Base-by-base conservation (phyloP, 2,797 vertebrate species). In the Eidolon dupreanum region DNA sequence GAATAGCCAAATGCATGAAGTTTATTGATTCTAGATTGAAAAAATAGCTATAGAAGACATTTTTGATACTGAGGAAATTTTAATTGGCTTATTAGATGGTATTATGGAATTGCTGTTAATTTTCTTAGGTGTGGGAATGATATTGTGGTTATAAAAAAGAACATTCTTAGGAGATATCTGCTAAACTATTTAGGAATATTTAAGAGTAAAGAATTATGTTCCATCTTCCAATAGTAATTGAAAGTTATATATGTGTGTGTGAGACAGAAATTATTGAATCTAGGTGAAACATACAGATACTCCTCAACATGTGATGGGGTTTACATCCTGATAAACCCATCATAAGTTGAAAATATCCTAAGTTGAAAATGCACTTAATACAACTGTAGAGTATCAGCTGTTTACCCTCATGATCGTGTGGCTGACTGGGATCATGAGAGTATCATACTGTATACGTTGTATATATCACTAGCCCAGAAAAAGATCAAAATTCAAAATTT, bases 61-160 rank as follows among this genome's bases (percentile, higher is more conserved):
- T 73, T 73, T 66, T 53, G 77, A 88, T 26, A 61, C 41, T 33
- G 36, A 38, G 46, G 22, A 87, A 77, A 84, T 82, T 92, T 77
- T 81, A 61, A 78, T 63, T 68, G 31, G 65, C 91, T 75, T 36
- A 36, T 85, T 79, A 59, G n/a, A 63, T 83, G 55, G 49, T 61
- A 49, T 36, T 79, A 74, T 22, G 46, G 11, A 81, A 65, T 41
- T 71, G 19, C 33, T 70, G 57, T 61, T 88, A 53, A 68, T 90
- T 57, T 87, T 85, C 22, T n/a, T 89, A 46, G 66, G 49, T 19
- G 7, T 82, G 22, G 19, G 53, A 86, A 71, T 26, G 57, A 16
- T 55, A 36, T 38, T 41, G 28, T 57, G 26, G 28, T 79, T 93
- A 36, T 53, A 49, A 74, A 36, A 36, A 70, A 79, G 28, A 55